Base-by-base conservation (phyloP, 2,113 vertebrate species). In the Clinocottus analis region DNA sequence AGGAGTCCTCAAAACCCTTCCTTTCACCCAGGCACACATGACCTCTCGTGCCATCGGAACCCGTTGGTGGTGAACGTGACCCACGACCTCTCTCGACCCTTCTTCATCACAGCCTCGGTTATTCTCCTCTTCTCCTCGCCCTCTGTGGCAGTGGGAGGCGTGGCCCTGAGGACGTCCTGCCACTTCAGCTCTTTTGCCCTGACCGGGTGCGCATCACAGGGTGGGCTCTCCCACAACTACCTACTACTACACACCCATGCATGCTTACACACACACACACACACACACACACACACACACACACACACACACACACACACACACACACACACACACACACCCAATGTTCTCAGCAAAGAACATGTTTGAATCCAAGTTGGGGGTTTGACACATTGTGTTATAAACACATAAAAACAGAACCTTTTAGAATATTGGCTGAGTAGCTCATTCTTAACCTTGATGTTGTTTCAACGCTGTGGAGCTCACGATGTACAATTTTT, bases 101-200 rank as follows among this genome's bases (percentile, higher is more conserved):
- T 93, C 77, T 91, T 88, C 80, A 84, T 47, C 56, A 94, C 92
- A 0, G 70, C 92, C 25, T 95, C 96, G 0, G 88, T 96, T 55
- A 87, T 97, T 80, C 91, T 99, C 73, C 95, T 96, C 84, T 95
- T 99, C 87, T 97, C 98, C 35, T 96, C 97, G 27, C 85, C 94
- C 0, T 63, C 87, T 0, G 95, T 99, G 93, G 97, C 96, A 14
- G 84, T 99, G 23, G 93, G 95, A 21, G 97, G 96, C 0, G 95
- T 99, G 78, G 96, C 96, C 65, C 77, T 99, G 72, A 90, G 97
- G 79, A 96, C 96, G 1, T 92, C 93, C 72, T 95, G 93, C 79
- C 90, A 92, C 75, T 87, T 93, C 78, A 94, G 90, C 84, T 87
- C 91, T 90, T 91, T 96, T 77, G 90, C 85, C 69, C 87, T 93